Evolutionary conservation across 2,888 invertebrate species (phyloP).

Genomic region (Psylliodes chrysocephalus): DNA sequence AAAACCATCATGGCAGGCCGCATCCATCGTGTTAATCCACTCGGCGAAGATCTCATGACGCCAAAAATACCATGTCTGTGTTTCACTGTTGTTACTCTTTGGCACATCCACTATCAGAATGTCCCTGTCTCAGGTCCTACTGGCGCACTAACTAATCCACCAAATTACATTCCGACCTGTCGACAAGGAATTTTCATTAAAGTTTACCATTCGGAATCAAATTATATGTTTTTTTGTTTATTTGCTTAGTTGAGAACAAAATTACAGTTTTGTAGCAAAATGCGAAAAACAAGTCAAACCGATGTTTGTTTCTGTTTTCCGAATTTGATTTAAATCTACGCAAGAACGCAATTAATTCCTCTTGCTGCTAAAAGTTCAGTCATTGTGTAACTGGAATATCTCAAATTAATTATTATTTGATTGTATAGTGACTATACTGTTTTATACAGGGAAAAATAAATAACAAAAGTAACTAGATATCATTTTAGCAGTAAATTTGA

Average conservation of each 20-base stretch:
- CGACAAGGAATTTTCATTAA: constrained; percentile 46
- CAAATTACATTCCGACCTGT: constrained; percentile 52
- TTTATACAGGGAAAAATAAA: too few species aligned
- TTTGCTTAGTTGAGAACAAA: background rate
- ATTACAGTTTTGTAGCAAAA: background rate
- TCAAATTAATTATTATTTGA: too few species aligned
- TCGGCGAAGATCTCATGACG: constrained; percentile 61
- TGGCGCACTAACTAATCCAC: constrained; percentile 44
- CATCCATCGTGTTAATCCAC: constrained; percentile 59
- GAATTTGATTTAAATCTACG: too few species aligned
- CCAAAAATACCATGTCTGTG: constrained; percentile 61
- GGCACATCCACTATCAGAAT: constrained; percentile 52
- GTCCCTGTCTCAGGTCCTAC: constrained; percentile 37
- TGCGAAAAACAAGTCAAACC: background rate
- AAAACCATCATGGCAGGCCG: constrained; percentile 56
- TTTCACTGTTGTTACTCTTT: constrained; percentile 52
- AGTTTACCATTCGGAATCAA: constrained; percentile 39
- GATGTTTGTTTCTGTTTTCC: too few species aligned
- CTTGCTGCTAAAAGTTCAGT: too few species aligned
- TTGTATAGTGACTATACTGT: too few species aligned
- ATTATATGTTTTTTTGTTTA: constrained; percentile 25
- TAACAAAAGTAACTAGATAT: too few species aligned
- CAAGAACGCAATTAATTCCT: too few species aligned
- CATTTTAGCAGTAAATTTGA: too few species aligned
- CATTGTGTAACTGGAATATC: too few species aligned